Base-by-base conservation (phyloP, 1,140 invertebrate species). In the Sitodiplosis mosellana region DNA sequence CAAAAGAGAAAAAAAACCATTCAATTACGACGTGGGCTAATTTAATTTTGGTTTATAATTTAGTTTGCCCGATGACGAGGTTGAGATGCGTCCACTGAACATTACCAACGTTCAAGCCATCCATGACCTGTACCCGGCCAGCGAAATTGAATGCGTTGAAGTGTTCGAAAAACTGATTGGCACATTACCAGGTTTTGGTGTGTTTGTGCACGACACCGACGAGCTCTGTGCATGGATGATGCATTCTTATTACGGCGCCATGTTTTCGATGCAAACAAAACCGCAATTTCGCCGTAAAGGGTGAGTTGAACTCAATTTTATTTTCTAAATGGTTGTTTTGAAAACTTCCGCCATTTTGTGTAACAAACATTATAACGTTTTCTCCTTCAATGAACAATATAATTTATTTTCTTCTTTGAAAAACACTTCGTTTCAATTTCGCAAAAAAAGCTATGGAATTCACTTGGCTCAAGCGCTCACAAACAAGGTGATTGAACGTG, bases 251-350 rank as follows among this genome's bases (percentile, higher is more conserved):
- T 87, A 87, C 60, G 83, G 83, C 18, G 83, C 83, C 38, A 86
- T 87, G 83, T 86, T 86, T 63, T 86, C 83, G n/a, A 87, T 87
- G 83, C 82, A 86, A 65, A 87, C 83, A 46, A 73, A 76, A 59
- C 82, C 82, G 20, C 80, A 84, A 59, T 81, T 77, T 61, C 72
- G 83, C 49, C 70, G 83, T 54, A 85, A 85, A 72, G 83, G 83
- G 53, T 76, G 61, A 55, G 67, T 48, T 46, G 19, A 15, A 45
- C 2, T 19, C 27, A 11, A 14, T 22, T 45, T n/a, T n/a, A n/a
- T n/a, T n/a, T n/a, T n/a, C n/a, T n/a, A n/a, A n/a, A n/a, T n/a
- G n/a, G n/a, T n/a, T n/a, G 2, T 1, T 42, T 14, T 14, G 17
- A 42, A 15, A 10, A 17, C 40, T 42, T 42, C 2, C n/a, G n/a